Evolutionary conservation across 2,113 vertebrate species (phyloP).

Genomic region (Neoarius graeffei): DNA sequence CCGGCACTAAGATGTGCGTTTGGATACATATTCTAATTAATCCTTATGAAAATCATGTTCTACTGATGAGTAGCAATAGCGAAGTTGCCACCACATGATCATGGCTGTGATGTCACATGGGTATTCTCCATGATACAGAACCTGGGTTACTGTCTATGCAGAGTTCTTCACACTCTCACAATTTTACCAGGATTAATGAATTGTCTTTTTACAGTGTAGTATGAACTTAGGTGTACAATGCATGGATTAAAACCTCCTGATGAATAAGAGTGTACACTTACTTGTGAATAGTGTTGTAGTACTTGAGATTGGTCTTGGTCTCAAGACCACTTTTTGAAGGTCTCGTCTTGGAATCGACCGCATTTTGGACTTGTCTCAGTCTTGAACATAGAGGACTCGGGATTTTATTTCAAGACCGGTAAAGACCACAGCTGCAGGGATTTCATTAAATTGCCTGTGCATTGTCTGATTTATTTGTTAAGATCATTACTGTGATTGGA

Average conservation of each 20-base stretch:
- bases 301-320: too few relatives aligned
- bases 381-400: too few relatives aligned
- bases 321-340: too few relatives aligned
- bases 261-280: background rate
- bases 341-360: too few relatives aligned
- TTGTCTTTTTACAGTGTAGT: background rate
- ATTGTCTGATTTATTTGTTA: too few relatives aligned
- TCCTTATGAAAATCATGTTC: background rate
- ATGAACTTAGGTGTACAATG: background rate
- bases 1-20: background rate
- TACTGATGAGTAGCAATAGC: background rate
- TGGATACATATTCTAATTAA: background rate
- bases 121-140: background rate
- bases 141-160: background rate
- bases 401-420: too few relatives aligned
- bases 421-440: too few relatives aligned
- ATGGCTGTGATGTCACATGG: background rate
- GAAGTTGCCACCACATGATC: background rate
- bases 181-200: background rate
- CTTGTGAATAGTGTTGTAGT: too few relatives aligned
- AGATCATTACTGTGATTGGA: too few relatives aligned
- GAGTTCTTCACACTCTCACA: background rate
- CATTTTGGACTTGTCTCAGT: too few relatives aligned
- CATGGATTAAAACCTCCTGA: background rate
- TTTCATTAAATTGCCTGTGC: too few relatives aligned